These are phyloP conservation scores for Paramuricea clavata DNA, from an alignment of 92 coral and sea anemone species.

Conservation along the genomic window DNA sequence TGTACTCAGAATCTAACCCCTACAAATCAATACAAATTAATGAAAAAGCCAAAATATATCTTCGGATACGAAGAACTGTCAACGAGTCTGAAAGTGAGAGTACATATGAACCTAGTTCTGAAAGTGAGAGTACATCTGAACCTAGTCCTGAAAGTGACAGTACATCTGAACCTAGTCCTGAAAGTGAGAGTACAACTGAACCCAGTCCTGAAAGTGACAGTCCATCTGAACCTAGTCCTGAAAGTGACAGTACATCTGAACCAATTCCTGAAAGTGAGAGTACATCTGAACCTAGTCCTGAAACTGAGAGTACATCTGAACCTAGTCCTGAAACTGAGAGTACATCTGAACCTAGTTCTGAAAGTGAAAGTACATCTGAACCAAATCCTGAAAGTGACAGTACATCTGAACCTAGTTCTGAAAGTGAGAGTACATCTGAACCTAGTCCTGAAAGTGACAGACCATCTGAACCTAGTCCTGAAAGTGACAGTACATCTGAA, in stretches of 20 bases:
- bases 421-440: constrained; percentile 23
- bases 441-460: background rate
- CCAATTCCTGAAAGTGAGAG: constrained; percentile 12
- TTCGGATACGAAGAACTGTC: background rate
- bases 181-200: background rate
- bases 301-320: constrained; percentile 6
- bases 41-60: background rate
- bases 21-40: background rate
- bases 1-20: background rate
- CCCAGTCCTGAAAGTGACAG: background rate
- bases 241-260: constrained; percentile 21
- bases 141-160: background rate
- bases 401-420: constrained; percentile 40
- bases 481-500: constrained; percentile 11
- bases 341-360: constrained; percentile 40
- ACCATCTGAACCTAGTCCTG: constrained; percentile 31
- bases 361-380: constrained; percentile 22
- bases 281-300: constrained; percentile 29
- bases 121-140: background rate
- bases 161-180: background rate
- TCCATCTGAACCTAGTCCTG: constrained; percentile 11
- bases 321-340: constrained; percentile 14
- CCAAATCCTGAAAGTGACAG: constrained; percentile 22
- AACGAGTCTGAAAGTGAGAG: background rate
- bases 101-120: background rate